These are phyloP conservation scores for Plotosus lineatus DNA, from an alignment of 2,113 vertebrate genomes.

Conservation along the genomic window DNA sequence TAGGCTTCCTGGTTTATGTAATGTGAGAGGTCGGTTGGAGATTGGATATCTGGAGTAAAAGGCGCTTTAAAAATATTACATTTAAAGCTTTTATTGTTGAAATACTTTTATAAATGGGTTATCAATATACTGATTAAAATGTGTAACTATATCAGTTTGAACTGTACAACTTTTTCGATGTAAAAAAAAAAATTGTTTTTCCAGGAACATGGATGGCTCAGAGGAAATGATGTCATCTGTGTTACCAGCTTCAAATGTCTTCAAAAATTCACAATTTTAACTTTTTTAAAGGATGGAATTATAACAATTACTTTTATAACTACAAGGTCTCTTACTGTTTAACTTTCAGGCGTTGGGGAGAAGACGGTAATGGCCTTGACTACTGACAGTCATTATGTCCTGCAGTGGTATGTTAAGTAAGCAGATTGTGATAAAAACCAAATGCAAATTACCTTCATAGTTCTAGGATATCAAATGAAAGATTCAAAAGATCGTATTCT, in stretches of 20 bases:
- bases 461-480: not conserved
- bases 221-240: not conserved
- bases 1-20: too few species aligned
- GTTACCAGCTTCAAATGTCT: not conserved
- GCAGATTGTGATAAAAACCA: not conserved
- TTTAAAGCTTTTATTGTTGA: not conserved
- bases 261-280: too few species aligned
- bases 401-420: not conserved
- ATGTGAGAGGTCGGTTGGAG: too few species aligned
- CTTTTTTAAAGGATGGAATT: not conserved
- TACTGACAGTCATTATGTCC: not conserved
- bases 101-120: too few species aligned
- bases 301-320: too few species aligned
- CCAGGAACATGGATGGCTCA: slow-evolving; percentile 3
- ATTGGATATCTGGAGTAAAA: too few species aligned
- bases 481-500: not conserved
- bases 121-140: too few species aligned
- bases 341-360: not conserved
- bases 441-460: not conserved
- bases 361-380: not conserved
- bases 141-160: not conserved
- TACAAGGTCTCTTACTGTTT: not conserved
- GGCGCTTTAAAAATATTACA: too few species aligned
- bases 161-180: too few species aligned
- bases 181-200: not conserved